Conservation (phyloP, 2,113 vertebrate species). For the cattle (Bos taurus) region ARS-UCD2.0 NC_037337.1:9816001-9816500, state of each 20-base stretch:
- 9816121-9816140: background rate
- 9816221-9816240: background rate
- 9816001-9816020: background rate
- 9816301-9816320: background rate
- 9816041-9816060: background rate
- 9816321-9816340: background rate
- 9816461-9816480: background rate
- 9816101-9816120: background rate
- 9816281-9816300: background rate
- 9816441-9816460: background rate
- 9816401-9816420: background rate
- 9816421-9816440: background rate
- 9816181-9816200: background rate
- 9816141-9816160: background rate
- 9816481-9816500: background rate
- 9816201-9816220: background rate
- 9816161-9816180: background rate
- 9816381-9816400: background rate
- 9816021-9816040: background rate
- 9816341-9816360: background rate
- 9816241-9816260: background rate
- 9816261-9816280: background rate
- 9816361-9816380: background rate
- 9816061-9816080: background rate
- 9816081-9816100: background rate